Base-by-base conservation (phyloP, 2,888 invertebrate genomes). In the Neocrepidodera transversa region DNA sequence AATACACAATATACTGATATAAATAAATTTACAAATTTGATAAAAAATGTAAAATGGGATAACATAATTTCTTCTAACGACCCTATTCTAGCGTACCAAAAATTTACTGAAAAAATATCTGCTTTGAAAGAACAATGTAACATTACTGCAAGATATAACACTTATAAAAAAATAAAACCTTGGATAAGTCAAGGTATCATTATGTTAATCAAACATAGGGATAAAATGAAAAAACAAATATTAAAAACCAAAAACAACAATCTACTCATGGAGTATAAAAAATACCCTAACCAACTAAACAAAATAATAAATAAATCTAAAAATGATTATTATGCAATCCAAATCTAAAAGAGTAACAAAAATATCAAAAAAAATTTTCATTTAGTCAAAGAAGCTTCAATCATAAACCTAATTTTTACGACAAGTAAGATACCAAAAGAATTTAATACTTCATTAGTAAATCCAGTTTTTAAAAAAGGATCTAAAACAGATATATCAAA, bases 261-360 rank as follows among this genome's bases (percentile, higher is more conserved):
- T 20, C 40, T 43, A n/a, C 18, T 17, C 17, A 53, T 10, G 2
- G 45, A 53, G 8, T 53, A 43, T 32, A 43, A 16, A 35, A 26
- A 47, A 47, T 30, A 47, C n/a, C 47, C n/a, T 28, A 26, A 47
- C 17, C 47, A 47, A 26, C 32, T 40, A 14, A 42, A 40, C 20
- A 45, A 53, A 53, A 35, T 42, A 30, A 53, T 43, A 18, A 43
- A 43, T 2, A 17, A 20, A 20, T 13, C 53, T 16, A 45, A 53
- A 45, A 40, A 32, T 30, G 18, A 17, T 16, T 35, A 53, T 32
- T 43, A 53, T 32, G 18, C 32, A 30, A 20, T 18, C 7, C 23
- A 45, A 32, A 10, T 32, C 11, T 4, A 32, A 32, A 32, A 32
- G 2, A 30, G 30, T 10, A 30, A 30, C 2, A 30, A 5, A 2